These are phyloP conservation scores for Antigone vipio DNA, from an alignment of 2,113 vertebrate genomes.

Conservation along the genomic window DNA sequence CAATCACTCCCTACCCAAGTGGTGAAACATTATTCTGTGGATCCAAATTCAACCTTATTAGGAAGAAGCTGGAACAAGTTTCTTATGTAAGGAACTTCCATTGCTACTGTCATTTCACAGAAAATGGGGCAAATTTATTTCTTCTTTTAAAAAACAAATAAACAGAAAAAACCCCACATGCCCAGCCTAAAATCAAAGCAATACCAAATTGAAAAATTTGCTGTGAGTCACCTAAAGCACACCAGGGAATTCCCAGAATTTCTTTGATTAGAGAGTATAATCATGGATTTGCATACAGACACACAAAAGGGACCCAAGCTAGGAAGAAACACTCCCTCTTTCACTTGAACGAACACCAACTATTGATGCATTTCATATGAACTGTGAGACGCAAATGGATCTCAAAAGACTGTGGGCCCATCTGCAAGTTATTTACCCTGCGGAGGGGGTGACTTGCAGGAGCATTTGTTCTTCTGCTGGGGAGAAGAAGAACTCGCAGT, in stretches of 20 bases:
- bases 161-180: background rate
- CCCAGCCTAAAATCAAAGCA: background rate
- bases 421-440: background rate
- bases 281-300: background rate
- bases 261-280: background rate
- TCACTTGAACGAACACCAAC: background rate
- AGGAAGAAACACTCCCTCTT: background rate
- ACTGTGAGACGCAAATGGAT: background rate
- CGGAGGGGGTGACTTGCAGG: background rate
- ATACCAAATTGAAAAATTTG: background rate
- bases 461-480: background rate
- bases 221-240: background rate
- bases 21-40: background rate
- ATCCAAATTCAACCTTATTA: background rate
- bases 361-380: background rate
- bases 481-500: background rate
- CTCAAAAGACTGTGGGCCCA: background rate
- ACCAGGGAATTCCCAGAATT: background rate
- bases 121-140: background rate
- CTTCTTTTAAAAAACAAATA: background rate
- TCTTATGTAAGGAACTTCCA: background rate
- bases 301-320: background rate
- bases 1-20: background rate
- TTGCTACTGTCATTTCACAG: background rate
- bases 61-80: background rate